Percentiles rank a stretch among this genome's conserved stretches.
These are phyloP conservation scores for Mastigias papua DNA, from an alignment of 30 jellyfish, hydroid and myxozoan genomes.

Conservation along the genomic window DNA sequence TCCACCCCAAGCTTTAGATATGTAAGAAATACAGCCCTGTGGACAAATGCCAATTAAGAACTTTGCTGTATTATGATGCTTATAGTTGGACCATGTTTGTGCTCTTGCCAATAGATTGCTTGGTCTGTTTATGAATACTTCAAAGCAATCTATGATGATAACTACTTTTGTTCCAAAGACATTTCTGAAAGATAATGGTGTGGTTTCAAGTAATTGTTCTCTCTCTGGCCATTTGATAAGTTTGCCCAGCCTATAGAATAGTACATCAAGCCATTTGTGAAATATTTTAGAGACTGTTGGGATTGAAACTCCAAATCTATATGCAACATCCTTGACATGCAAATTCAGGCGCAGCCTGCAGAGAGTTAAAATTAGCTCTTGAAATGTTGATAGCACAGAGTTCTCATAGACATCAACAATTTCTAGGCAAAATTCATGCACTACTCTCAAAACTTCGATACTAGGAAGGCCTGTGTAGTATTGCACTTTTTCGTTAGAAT, in stretches of 20 bases:
- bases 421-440: background rate
- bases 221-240: background rate
- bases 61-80: background rate
- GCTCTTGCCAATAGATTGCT: background rate
- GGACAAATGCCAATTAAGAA: background rate
- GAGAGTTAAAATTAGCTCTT: background rate
- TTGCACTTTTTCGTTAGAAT: background rate
- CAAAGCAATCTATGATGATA: background rate
- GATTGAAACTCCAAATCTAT: background rate
- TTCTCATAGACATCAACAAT: background rate
- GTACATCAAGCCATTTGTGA: background rate
- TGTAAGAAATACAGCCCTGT: background rate
- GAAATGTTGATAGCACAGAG: background rate
- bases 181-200: background rate
- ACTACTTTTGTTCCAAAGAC: background rate
- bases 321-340: background rate
- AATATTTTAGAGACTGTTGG: background rate
- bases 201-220: background rate
- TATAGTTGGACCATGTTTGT: background rate
- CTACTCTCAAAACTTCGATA: background rate
- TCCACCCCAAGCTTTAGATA: background rate
- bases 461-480: background rate
- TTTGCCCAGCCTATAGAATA: background rate
- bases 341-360: background rate
- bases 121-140: background rate